A percentile compares a stretch with the other conserved stretches of the same genome.
Evolutionary conservation across 2,113 vertebrate genomes (phyloP).

Genomic region (Toxotes jaculatrix): DNA sequence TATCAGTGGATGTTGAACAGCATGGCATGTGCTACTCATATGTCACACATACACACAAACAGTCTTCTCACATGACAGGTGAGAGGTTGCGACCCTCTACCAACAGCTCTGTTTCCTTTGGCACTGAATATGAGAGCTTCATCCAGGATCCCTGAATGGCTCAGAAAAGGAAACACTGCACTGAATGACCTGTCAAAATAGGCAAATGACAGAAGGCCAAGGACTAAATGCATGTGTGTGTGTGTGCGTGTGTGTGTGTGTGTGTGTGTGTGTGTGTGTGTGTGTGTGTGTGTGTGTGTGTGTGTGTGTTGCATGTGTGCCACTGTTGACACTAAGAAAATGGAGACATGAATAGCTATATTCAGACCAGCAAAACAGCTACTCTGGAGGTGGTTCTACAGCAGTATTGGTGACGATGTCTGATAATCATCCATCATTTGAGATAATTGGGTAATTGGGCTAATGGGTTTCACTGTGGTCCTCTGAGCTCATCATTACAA

Average conservation of each 20-base stretch:
- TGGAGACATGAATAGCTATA: slow-evolving; percentile 64
- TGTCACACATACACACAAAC: slow-evolving; percentile 46
- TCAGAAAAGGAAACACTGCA: slow-evolving; percentile 53
- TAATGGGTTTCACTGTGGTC: slow-evolving; percentile 69
- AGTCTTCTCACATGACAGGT: slow-evolving; percentile 69
- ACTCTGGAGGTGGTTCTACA: slow-evolving; percentile 18
- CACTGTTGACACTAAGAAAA: slow-evolving; percentile 60
- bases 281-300: slow-evolving; percentile 2
- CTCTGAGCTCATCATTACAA: slow-evolving; percentile 62
- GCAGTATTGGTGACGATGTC: slow-evolving; percentile 50
- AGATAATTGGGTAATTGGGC: slow-evolving; percentile 79
- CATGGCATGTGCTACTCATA: slow-evolving; percentile 46
- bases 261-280: slow-evolving; percentile 7
- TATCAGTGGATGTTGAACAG: slow-evolving; percentile 35
- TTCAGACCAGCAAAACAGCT: slow-evolving; percentile 46
- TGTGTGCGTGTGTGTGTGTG: too few relatives aligned
- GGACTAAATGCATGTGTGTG: slow-evolving; percentile 11
- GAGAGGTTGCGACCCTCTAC: slow-evolving; percentile 64
- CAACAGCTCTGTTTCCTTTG: slow-evolving; percentile 71
- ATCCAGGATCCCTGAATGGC: slow-evolving; percentile 36
- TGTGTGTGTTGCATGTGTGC: slow-evolving; percentile 7
- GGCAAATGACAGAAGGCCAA: slow-evolving; percentile 21
- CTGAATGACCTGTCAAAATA: slow-evolving; percentile 51
- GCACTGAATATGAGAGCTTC: slow-evolving; percentile 47
- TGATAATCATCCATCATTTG: slow-evolving; percentile 77